Evolutionary conservation across 2,113 vertebrate genomes (phyloP), one percentile per base, ranked within the genome.

Genomic region (Xiphias gladius): DNA sequence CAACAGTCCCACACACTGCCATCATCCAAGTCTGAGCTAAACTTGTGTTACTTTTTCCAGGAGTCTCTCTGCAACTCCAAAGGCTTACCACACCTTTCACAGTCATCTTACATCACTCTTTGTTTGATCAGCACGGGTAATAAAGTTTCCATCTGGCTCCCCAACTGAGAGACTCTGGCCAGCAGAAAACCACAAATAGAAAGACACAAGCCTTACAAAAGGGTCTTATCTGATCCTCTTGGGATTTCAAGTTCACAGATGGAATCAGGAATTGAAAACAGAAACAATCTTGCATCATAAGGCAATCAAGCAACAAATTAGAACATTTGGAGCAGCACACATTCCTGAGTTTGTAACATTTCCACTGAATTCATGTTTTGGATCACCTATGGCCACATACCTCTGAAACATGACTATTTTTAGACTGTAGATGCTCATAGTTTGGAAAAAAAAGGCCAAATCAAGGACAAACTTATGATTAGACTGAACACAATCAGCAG

Each of bases 61-160:
- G 71, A 88, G 76, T 22, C 61, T 70, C 61, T 48, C 35, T 20
- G 57, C 62, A 80, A 43, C 82, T 71, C 54, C 19, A 19, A 74
- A 50, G 30, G 32, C 54, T 85, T 17, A 66, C 69, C 82, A 79
- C 75, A 76, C 85, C 76, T 85, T 80, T 87, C 85, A 83, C 84
- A 77, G 78, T 81, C 70, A 2, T 54, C 88, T 91, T 88, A 87
- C 91, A 90, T 92, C 91, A 93, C 61, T 13, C 85, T 85, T 84
- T 90, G 93, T 93, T 94, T 94, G 89, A 94, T 90, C 90, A 87
- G 82, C 16, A 43, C 0, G 35, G 76, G 84, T 82, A 89, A 91
- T 92, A 92, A 93, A 92, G 90, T 92, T 90, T 86, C 86, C 93
- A 90, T 91, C 84, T 91, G 90, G 87, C 76, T 90, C 79, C 83